Conservation (phyloP, 2,797 vertebrate species). For the Hozukius guyotensis region DNA sequence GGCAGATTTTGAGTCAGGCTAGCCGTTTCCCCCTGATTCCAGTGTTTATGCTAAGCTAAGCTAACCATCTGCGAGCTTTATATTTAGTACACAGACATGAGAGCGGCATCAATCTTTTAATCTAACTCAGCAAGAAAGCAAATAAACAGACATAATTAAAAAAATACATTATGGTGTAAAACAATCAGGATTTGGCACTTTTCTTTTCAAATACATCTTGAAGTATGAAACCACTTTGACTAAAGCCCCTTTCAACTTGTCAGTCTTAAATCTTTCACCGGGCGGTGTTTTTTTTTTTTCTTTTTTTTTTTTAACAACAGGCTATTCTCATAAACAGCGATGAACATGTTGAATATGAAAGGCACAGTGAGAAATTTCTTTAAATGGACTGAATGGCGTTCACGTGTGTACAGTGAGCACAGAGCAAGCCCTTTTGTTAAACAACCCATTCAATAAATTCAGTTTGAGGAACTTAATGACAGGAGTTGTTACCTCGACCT, state of each 20-base stretch:
- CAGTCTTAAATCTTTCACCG: conserved; percentile 4
- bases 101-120: background rate
- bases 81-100: background rate
- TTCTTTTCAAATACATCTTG: conserved; percentile 29
- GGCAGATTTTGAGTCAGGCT: background rate
- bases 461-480: conserved; percentile 33
- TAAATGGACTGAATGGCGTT: conserved; percentile 29
- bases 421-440: conserved; percentile 65
- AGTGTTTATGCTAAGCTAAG: background rate
- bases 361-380: conserved; percentile 66
- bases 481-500: conserved; percentile 17
- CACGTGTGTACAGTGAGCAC: conserved; percentile 52
- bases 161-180: conserved; percentile 26
- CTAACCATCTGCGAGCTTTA: background rate
- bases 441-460: conserved; percentile 50
- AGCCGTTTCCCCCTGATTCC: background rate
- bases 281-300: background rate
- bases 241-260: conserved; percentile 1
- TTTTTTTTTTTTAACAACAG: background rate
- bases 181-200: conserved; percentile 45
- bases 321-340: conserved; percentile 9
- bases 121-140: background rate
- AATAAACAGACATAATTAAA: conserved; percentile 22
- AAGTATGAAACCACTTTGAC: conserved; percentile 18
- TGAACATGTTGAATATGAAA: conserved; percentile 65